These are phyloP conservation scores for Geococcyx californianus DNA, from an alignment of 2,113 vertebrate genomes.

Conservation along the genomic window DNA sequence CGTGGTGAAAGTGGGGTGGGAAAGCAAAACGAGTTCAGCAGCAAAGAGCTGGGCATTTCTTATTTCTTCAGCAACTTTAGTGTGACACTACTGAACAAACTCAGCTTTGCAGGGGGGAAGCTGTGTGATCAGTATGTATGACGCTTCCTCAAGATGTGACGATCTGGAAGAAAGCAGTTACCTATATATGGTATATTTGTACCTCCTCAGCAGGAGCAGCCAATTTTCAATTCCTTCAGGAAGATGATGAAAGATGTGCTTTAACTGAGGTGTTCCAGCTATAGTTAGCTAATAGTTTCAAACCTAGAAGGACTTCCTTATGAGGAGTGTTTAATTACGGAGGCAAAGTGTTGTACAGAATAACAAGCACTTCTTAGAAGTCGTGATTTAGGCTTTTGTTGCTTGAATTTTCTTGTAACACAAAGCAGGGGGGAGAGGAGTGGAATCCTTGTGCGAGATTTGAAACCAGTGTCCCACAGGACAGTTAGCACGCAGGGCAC, in stretches of 20 bases:
- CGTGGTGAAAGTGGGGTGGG: not conserved
- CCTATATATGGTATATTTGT: constrained; percentile 33
- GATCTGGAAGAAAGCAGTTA: constrained; percentile 18
- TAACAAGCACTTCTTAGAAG: not conserved
- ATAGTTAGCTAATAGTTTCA: not conserved
- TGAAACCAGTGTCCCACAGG: not conserved
- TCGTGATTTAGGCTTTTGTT: not conserved
- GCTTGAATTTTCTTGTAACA: not conserved
- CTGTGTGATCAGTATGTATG: not conserved
- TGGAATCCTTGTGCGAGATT: not conserved
- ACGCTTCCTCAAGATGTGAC: not conserved
- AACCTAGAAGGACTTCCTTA: not conserved
- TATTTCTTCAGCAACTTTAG: not conserved
- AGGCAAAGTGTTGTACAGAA: not conserved
- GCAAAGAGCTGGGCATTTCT: not conserved
- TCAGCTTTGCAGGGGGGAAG: not conserved
- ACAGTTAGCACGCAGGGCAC: not conserved
- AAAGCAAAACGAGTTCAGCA: not conserved
- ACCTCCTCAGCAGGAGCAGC: not conserved
- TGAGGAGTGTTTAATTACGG: not conserved
- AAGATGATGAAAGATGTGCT: not conserved
- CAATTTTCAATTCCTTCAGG: constrained; percentile 12
- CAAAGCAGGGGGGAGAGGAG: not conserved
- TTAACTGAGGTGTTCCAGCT: not conserved
- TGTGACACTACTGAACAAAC: not conserved